Base-by-base conservation (phyloP, 2,888 invertebrate genomes). In the Platycheirus rosarum region DNA sequence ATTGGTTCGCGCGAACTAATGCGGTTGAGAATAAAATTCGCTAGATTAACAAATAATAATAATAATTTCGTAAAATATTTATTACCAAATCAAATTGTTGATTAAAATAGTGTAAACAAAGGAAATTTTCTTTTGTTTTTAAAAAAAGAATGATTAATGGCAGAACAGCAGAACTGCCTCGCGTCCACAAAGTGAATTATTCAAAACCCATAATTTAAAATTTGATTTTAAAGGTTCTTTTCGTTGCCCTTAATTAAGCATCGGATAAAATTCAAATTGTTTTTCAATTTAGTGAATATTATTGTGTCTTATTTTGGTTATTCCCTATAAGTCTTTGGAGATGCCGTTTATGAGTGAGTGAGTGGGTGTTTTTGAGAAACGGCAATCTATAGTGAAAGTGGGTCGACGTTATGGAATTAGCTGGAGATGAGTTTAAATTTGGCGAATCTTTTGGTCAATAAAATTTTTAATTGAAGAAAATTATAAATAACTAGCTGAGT, bases 211-310 rank as follows among this genome's bases (percentile, higher is more conserved):
- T 11, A 11, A 18, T 3, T 35, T 20, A 20, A 4, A 23, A 23
- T 37, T 14, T 40, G 23, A 23, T 9, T 7, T 2, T 7, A 55
- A 42, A 26, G 16, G 57, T 26, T 60, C 9, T 42, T 14, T 40
- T 40, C 5, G 9, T 57, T 14, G 14, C 9, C 40, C 40, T 57
- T 42, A 40, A 29, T 60, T 16, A 29, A 60, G 32, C 26, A 26
- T 26, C 9, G 26, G 11, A 26, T 42, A 11, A 16, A 26, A 60
- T 60, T 60, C 29, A 29, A 60, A 60, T 60, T 29, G 16, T 23
- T 57, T 40, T 23, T 7, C 9, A 13, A 57, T 14, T 11, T 2
- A 13, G 13, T n/a, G 9, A 37, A 11, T 26, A 29, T 55, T 53
- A 5, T 7, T n/a, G 9, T 14, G 26, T 29, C 9, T 4, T 29